Evolutionary conservation across 2,113 vertebrate genomes (phyloP).

Genomic region (Rhizomys pruinosus): DNA sequence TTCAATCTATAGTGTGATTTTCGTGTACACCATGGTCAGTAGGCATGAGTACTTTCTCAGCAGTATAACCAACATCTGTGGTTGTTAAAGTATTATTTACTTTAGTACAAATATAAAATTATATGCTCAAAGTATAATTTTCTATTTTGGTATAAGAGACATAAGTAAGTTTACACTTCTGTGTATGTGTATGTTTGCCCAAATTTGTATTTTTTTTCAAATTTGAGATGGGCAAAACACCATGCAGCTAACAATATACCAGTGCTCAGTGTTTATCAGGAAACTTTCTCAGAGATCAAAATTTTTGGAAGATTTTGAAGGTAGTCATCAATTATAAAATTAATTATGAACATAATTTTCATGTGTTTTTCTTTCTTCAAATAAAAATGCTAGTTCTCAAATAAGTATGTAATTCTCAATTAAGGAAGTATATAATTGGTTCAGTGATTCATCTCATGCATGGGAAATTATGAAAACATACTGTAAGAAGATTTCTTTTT

Average conservation of each 20-base stretch:
- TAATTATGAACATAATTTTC: background rate
- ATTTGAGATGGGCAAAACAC: background rate
- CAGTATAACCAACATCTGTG: background rate
- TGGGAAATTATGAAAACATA: background rate
- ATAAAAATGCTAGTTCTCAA: background rate
- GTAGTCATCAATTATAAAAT: background rate
- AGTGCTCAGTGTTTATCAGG: background rate
- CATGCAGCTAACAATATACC: background rate
- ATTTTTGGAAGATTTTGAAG: slow-evolving; percentile 32
- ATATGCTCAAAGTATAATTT: background rate
- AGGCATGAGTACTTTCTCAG: background rate
- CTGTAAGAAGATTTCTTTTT: too few relatives aligned
- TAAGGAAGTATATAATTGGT: background rate
- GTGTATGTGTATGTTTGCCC: too few relatives aligned
- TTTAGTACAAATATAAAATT: background rate
- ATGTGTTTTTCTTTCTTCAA: background rate
- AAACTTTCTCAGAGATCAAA: background rate
- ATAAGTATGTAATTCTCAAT: too few relatives aligned
- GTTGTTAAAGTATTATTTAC: background rate
- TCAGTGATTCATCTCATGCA: background rate
- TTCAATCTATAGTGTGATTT: background rate
- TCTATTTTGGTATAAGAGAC: background rate
- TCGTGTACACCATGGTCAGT: background rate
- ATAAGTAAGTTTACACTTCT: background rate
- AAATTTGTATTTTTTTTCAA: background rate